These are phyloP conservation scores for Pseudomyrmex dendroicus DNA, from an alignment of 1,140 invertebrate genomes.

Conservation along the genomic window DNA sequence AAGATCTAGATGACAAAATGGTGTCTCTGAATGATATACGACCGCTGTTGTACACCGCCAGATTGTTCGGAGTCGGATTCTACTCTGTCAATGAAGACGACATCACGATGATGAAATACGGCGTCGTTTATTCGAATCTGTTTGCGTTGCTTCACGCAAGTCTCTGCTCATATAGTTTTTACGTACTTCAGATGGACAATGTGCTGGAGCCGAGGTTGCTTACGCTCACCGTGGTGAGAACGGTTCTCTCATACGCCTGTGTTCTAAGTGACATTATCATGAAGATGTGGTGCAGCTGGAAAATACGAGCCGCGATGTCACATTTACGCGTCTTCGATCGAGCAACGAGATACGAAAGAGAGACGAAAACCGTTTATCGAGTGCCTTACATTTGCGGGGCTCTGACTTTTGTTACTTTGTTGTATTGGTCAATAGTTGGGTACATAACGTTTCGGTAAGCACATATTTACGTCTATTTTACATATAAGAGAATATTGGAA, in stretches of 20 bases:
- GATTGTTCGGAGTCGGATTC: conserved; percentile 62
- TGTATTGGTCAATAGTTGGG: conserved; percentile 63
- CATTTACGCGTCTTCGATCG: conserved; percentile 66
- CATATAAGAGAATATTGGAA: background rate
- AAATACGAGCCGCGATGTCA: conserved; percentile 44
- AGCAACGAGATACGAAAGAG: conserved; percentile 45
- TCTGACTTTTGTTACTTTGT: conserved; percentile 21
- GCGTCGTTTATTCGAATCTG: conserved; percentile 51
- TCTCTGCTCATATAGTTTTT: background rate
- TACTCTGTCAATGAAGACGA: conserved; percentile 52
- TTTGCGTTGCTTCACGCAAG: conserved; percentile 35
- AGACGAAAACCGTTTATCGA: background rate
- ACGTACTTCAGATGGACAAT: conserved; percentile 24
- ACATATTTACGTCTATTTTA: background rate
- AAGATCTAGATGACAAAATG: conserved; percentile 32
- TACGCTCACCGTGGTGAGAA: conserved; percentile 46
- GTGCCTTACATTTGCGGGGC: conserved; percentile 8
- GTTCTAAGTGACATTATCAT: conserved; percentile 61
- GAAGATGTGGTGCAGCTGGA: conserved; percentile 58
- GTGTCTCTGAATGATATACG: conserved; percentile 45
- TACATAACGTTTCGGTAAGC: conserved; percentile 61
- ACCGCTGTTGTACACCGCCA: conserved; percentile 52
- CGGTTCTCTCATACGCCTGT: conserved; percentile 54
- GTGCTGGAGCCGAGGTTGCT: conserved; percentile 25
- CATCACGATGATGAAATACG: conserved; percentile 50